Conservation (phyloP, 37 sponge, comb jelly and placozoan genomes). For the Hormiphora californensis region DNA sequence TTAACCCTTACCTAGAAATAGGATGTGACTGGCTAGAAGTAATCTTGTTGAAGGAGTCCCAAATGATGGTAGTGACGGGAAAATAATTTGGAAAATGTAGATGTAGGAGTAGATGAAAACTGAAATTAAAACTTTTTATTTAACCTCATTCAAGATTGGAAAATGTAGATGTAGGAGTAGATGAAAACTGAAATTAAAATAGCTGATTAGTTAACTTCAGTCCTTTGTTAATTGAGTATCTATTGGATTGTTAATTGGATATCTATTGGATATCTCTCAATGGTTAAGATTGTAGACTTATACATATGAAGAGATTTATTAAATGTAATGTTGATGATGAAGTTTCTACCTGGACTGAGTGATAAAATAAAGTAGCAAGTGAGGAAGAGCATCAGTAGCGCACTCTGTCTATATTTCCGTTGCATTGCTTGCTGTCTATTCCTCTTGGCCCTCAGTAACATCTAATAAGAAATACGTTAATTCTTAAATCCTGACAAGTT, state of each 20-base stretch:
- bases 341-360: constrained; percentile 23
- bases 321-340: too few relatives aligned
- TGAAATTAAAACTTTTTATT: not conserved
- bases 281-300: too few relatives aligned
- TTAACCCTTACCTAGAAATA: constrained; percentile 17
- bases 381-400: not conserved
- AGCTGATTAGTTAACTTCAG: not conserved
- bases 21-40: constrained; percentile 1
- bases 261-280: too few relatives aligned
- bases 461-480: not conserved
- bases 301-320: too few relatives aligned
- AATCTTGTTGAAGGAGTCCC: not conserved
- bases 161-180: not conserved
- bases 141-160: not conserved
- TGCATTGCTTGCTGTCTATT: not conserved
- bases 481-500: not conserved
- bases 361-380: constrained; percentile 12
- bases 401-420: not conserved
- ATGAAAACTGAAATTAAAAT: constrained; percentile 16
- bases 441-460: not conserved
- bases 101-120: constrained; percentile 38
- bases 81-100: not conserved
- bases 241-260: too few relatives aligned
- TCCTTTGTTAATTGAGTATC: too few relatives aligned
- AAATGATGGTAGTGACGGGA: not conserved